Evolutionary conservation across 2,888 invertebrate genomes (phyloP).

Genomic region (Platycnemis pennipes): DNA sequence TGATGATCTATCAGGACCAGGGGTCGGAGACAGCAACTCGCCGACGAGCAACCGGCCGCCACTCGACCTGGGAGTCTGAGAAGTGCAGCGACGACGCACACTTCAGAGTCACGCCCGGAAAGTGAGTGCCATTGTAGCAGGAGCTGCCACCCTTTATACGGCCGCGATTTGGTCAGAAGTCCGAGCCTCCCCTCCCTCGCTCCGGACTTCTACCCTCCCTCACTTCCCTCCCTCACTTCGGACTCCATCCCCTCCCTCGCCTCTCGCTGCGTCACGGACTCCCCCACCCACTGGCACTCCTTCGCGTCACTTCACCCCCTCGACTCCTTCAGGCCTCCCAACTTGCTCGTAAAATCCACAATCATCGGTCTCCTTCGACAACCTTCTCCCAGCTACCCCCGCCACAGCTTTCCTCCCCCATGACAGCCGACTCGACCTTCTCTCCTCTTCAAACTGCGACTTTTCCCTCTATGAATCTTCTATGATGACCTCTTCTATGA

Average conservation of each 20-base stretch:
- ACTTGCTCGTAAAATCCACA: neutral
- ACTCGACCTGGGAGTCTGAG: neutral
- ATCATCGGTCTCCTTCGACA: neutral
- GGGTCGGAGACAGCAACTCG: neutral
- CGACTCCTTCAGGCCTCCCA: neutral
- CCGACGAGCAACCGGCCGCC: neutral
- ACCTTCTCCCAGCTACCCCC: neutral
- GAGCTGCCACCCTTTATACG: constrained; percentile 33
- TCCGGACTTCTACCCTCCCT: too few relatives aligned
- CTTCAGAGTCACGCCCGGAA: neutral
- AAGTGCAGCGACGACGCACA: neutral
- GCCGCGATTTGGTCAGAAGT: constrained; percentile 11
- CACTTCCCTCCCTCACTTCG: neutral
- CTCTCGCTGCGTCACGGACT: neutral
- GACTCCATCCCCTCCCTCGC: neutral
- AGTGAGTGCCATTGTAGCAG: neutral
- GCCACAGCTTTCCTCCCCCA: neutral
- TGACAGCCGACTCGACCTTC: neutral
- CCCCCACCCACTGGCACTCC: neutral
- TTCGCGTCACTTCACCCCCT: neutral
- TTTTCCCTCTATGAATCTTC: too few relatives aligned
- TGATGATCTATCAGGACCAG: neutral
- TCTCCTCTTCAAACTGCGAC: neutral
- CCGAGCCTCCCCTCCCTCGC: neutral
- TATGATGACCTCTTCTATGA: too few relatives aligned